Evolutionary conservation across 2,113 vertebrate genomes (phyloP), one percentile per base, ranked within the genome.

Genomic region (Okapia johnstoni): DNA sequence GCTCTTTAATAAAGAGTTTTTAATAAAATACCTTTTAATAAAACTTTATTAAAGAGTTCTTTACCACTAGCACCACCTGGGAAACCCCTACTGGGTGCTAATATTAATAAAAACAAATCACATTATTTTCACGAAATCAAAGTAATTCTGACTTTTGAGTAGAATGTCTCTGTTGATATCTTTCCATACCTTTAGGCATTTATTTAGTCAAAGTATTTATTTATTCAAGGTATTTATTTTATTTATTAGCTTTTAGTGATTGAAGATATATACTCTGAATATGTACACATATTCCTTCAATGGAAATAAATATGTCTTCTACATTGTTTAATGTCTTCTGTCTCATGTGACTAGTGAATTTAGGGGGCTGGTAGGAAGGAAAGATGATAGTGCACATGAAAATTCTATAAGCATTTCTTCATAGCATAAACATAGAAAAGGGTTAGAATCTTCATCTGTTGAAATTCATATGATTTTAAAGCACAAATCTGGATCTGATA

Each of bases 391-490:
- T 48, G 13, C 2, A 73, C 7, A 6, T 55, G 52, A 90, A 55
- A 94, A 85, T 40, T 77, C 9, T 66, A 5, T 73, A 73, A 61
- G 5, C 61, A 84, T 92, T 89, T 80, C 58, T n/a, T 70, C 88
- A 30, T 36, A 94, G 83, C 4, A n/a, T 33, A 33, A 91, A 63
- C 63, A 87, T 54, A 6, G 86, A 19, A 57, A 94, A 85, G 52
- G 5, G 4, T 87, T 85, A 92, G 19, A 43, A 60, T 83, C 57
- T 83, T 52, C n/a, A 60, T 54, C 30, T 85, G 30, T 55, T 43
- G 73, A 93, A 90, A 81, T 70, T 36, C 26, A 81, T 43, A 48
- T 54, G 5, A 81, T 86, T 97, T 79, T 87, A 96, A 88, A 92
- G 52, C 11, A 95, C 5, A 94, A 94, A 66, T 1, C 7, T 77